Percentiles rank a stretch among this genome's conserved stretches.
Evolutionary conservation across 2,888 invertebrate species (phyloP).

Genomic region (Oconnorella tubifera): DNA sequence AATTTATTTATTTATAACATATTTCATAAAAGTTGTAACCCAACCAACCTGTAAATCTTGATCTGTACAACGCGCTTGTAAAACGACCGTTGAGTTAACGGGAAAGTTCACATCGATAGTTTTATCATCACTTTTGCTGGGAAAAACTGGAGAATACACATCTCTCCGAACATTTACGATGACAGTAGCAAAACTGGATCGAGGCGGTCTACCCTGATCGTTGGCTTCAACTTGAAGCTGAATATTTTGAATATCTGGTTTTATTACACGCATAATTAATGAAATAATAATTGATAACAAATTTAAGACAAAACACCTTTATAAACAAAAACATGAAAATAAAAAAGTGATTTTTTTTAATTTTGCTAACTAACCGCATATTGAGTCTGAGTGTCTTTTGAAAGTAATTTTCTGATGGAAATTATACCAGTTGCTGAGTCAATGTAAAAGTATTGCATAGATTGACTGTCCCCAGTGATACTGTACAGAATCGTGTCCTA

Average conservation of each 20-base stretch:
- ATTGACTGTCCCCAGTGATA: constrained; percentile 41
- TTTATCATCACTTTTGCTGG: constrained; percentile 27
- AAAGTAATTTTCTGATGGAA: constrained; percentile 39
- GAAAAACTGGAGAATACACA: constrained; percentile 40
- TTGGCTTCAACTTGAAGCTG: constrained; percentile 36
- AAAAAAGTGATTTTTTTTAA: background rate
- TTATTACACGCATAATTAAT: no score
- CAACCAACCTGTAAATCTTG: constrained; percentile 22
- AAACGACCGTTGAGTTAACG: constrained; percentile 30
- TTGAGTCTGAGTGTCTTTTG: constrained; percentile 35
- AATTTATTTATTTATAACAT: no score
- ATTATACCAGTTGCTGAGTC: constrained; percentile 42
- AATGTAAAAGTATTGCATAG: constrained; percentile 43
- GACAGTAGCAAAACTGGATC: constrained; percentile 38
- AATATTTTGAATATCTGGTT: no score
- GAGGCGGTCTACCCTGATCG: constrained; percentile 41
- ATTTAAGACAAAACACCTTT: no score
- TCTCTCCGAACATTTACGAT: constrained; percentile 41
- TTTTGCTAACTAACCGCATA: constrained; percentile 36
- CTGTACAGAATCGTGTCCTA: constrained; percentile 41
- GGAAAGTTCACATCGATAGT: constrained; percentile 37
- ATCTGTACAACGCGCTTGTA: constrained; percentile 27
- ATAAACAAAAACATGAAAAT: background rate
- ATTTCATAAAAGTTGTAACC: background rate
- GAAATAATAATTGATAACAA: constrained; percentile 5